A percentile compares a stretch with the other conserved stretches of the same genome.
phyloP scores from a whole-genome alignment of 2,888 invertebrate species.

The Perdita meconis region DNA sequence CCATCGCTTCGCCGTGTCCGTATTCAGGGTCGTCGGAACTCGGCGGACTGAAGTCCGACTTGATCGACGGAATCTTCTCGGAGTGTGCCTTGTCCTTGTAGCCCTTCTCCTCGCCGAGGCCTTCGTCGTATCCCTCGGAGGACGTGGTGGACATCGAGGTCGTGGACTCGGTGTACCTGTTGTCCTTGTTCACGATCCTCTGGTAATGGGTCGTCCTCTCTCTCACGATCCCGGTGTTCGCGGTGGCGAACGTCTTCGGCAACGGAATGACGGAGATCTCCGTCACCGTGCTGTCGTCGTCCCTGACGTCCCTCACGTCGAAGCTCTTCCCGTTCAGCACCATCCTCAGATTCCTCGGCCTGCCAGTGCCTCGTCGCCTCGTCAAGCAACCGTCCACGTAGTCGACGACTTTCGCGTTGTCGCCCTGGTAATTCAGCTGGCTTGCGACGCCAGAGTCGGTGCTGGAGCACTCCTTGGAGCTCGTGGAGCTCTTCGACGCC shows the following conservation, averaged over 20 bases:
- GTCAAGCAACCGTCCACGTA: constrained; percentile 81
- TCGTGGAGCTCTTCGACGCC: constrained; percentile 85
- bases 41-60: constrained; percentile 83
- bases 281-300: constrained; percentile 88
- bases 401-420: constrained; percentile 78
- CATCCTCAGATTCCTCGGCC: constrained; percentile 90
- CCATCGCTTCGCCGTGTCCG: constrained; percentile 88
- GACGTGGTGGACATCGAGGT: constrained; percentile 83
- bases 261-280: constrained; percentile 88
- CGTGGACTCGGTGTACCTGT: constrained; percentile 80
- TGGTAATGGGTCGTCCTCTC: constrained; percentile 85
- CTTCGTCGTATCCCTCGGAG: constrained; percentile 85
- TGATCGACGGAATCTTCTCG: constrained; percentile 84
- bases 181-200: constrained; percentile 82
- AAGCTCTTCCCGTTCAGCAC: constrained; percentile 90
- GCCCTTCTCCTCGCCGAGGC: constrained; percentile 89
- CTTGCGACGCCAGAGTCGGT: constrained; percentile 88
- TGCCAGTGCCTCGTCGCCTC: constrained; percentile 80
- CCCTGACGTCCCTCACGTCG: constrained; percentile 90
- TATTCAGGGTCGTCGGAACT: constrained; percentile 86
- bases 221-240: constrained; percentile 84
- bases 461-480: constrained; percentile 87
- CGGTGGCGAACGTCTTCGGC: constrained; percentile 84
- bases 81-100: constrained; percentile 88
- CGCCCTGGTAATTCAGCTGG: constrained; percentile 80